These are phyloP conservation scores for Cololabis saira DNA, from an alignment of 2,113 vertebrate species.

Conservation along the genomic window DNA sequence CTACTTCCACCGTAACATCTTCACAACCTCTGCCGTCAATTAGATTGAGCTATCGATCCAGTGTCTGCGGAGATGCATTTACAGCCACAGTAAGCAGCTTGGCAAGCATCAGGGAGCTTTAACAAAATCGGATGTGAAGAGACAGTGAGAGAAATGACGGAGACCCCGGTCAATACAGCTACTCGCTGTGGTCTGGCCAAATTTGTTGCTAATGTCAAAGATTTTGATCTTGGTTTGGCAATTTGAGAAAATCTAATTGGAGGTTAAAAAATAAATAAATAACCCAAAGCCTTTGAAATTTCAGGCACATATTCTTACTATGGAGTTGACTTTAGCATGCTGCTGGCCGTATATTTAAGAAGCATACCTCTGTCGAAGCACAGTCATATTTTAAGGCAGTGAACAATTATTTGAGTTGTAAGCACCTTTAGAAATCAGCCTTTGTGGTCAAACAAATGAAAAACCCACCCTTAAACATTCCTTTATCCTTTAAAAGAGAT, in stretches of 20 bases:
- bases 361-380: not conserved
- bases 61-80: slow-evolving; percentile 72
- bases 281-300: slow-evolving; percentile 41
- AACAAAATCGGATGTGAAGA: slow-evolving; percentile 75
- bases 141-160: slow-evolving; percentile 51
- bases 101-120: slow-evolving; percentile 72
- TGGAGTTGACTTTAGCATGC: slow-evolving; percentile 22
- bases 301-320: not conserved
- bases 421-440: too few species aligned
- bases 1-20: slow-evolving; percentile 55
- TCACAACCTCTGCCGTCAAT: slow-evolving; percentile 65
- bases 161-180: slow-evolving; percentile 57
- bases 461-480: too few species aligned
- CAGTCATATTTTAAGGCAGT: too few species aligned
- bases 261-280: slow-evolving; percentile 6
- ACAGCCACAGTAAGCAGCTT: slow-evolving; percentile 71
- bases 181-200: slow-evolving; percentile 40
- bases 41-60: slow-evolving; percentile 71
- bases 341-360: slow-evolving; percentile 2
- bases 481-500: too few species aligned
- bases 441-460: too few species aligned
- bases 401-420: not conserved
- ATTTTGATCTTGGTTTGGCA: slow-evolving; percentile 62
- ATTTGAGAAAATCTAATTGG: slow-evolving; percentile 60
- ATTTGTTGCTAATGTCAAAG: slow-evolving; percentile 62